Evolutionary conservation across 1,140 invertebrate genomes (phyloP).

Genomic region (Bombus haemorrhoidalis): DNA sequence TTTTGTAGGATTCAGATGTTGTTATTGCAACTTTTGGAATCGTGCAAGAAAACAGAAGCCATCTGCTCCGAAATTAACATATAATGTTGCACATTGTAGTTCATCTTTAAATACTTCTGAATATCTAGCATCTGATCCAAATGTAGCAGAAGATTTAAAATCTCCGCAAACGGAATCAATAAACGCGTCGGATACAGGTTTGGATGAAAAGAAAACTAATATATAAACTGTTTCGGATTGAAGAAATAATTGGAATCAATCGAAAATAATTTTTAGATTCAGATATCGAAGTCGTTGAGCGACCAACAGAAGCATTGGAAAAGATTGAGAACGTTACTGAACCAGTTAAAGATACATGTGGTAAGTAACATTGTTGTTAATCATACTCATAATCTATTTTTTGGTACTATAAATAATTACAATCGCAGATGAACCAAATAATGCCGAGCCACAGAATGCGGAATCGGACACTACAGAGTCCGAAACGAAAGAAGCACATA

Average conservation of each 20-base stretch:
- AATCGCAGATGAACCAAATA: background rate
- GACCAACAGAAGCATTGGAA: constrained; percentile 62
- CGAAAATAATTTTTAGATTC: constrained; percentile 69
- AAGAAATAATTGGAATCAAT: constrained; percentile 16
- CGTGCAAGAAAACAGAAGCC: constrained; percentile 92
- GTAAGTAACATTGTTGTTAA: constrained; percentile 30
- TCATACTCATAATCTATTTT: background rate
- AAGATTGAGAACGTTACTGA: constrained; percentile 51
- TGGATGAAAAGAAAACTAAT: background rate
- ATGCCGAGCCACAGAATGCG: background rate
- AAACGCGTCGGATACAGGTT: constrained; percentile 68
- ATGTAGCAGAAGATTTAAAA: constrained; percentile 20
- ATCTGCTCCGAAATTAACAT: constrained; percentile 86
- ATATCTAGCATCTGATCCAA: background rate
- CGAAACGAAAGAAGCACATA: constrained; percentile 37
- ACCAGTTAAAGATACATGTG: constrained; percentile 37
- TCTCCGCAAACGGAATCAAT: constrained; percentile 22
- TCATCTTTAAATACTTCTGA: constrained; percentile 23
- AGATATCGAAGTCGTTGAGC: constrained; percentile 78
- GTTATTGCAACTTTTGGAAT: constrained; percentile 93
- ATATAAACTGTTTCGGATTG: background rate
- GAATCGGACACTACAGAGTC: background rate
- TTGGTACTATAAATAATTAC: background rate
- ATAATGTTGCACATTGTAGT: background rate
- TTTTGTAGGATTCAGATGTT: constrained; percentile 90